phyloP scores from a whole-genome alignment of 2,888 invertebrate genomes.

The Macaria liturata region DNA sequence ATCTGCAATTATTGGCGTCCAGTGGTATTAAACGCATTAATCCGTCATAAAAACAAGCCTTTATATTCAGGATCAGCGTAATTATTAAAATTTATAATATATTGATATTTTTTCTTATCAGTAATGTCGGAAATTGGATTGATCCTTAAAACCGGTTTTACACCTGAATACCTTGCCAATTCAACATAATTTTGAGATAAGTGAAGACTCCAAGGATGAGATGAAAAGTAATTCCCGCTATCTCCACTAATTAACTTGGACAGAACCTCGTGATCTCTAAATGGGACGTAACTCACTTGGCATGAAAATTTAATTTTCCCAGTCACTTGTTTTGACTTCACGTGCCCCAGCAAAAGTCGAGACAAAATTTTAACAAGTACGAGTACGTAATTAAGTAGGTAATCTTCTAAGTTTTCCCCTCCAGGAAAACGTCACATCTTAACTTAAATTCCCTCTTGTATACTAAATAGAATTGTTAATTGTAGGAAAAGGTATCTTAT shows the following conservation, averaged over 20 bases:
- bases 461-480: constrained; percentile 21
- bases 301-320: constrained; percentile 41
- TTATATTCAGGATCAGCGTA: too few species aligned
- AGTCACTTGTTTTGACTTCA: constrained; percentile 34
- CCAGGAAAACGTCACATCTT: constrained; percentile 19
- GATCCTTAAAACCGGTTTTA: too few species aligned
- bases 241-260: constrained; percentile 29
- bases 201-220: constrained; percentile 6
- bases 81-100: too few species aligned
- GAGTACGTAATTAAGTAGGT: constrained; percentile 45
- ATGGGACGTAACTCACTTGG: constrained; percentile 34
- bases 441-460: constrained; percentile 14
- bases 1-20: too few species aligned
- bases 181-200: constrained; percentile 2
- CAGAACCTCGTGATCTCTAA: constrained; percentile 29
- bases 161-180: neutral
- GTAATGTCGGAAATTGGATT: too few species aligned
- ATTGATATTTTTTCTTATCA: too few species aligned
- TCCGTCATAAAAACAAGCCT: too few species aligned
- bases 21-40: too few species aligned
- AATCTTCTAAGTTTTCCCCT: constrained; percentile 31
- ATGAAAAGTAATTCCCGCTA: constrained; percentile 20
- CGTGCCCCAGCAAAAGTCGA: constrained; percentile 18
- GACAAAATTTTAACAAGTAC: constrained; percentile 43
- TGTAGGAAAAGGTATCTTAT: too few species aligned